Evolutionary conservation across 1,140 invertebrate genomes (phyloP), one percentile per base, ranked within the genome.

Genomic region (Microplitis demolitor): DNA sequence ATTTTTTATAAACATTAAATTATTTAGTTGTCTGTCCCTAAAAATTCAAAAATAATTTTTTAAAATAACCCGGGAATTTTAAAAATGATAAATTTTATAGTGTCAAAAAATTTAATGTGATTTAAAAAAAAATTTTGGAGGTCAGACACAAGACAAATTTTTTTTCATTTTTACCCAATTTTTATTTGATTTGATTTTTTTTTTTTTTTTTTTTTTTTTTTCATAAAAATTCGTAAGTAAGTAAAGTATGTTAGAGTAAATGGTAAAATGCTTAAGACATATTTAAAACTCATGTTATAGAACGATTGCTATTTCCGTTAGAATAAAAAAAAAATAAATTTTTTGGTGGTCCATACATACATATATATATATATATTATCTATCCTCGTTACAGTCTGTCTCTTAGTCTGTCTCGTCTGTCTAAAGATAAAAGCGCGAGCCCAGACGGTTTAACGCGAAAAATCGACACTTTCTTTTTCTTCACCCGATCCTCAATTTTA

Each of bases 301-400:
- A 82, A 82, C 77, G 79, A 81, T 83, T 78, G 82, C 80, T 83
- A 84, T 84, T 82, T 84, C 80, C 80, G 80, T 83, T 80, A 71
- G 73, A 71, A 75, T 71, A 50, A 67, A 68, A 73, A 73, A 70
- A 35, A 63, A 63, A 71, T 34, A 24, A 24, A 24, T 24, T 53
- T 51, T 24, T 56, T 24, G 58, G 58, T 53, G 56, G 67, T 45
- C 14, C 64, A 69, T 45, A 45, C 11, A 45, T 11, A 9, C 6
- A 45, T 45, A 45, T 45, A 11, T 8, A 45, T 45, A 45, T 45
- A 45, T 45, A 6, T 45, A 45, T 45, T 11, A 11, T 45, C 39
- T 45, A 45, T 45, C 39, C 39, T 45, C 39, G 39, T 45, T 11
- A 45, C 6, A 6, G 39, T 45, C 39, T 45, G 39, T 64, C 62